Evolutionary conservation across 2,888 invertebrate species (phyloP), one percentile per base, ranked within the genome.

Genomic region (Fragum fragum): DNA sequence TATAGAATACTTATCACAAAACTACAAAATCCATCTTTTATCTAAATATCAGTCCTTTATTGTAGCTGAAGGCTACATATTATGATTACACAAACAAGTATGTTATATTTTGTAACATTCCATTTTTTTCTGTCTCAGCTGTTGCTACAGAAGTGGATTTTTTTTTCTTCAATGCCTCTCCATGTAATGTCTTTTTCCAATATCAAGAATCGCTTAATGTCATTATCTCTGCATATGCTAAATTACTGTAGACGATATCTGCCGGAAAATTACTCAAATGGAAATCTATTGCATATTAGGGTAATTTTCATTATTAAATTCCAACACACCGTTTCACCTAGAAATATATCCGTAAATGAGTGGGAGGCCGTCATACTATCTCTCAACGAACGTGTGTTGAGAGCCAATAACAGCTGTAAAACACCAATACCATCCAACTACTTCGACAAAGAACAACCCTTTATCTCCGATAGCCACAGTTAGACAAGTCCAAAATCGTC

Each of bases 321-420:
- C 47, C 47, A 47, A 47, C 47, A 47, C 47, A 47, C 47, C 47
- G 47, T 47, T 47, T 18, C 47, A 47, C 47, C 5, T 14, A 47
- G 47, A 47, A 47, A 47, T 47, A 47, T 47, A 47, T 47, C 47
- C 47, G n/a, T n/a, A 47, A 47, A 47, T 47, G 47, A 47, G 47
- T 47, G 47, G 47, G 47, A 47, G 47, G 14, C 14, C 47, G 18
- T 47, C 47, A n/a, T 36, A 9, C 32, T 36, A 36, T 36, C 32
- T 36, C 32, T 36, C 5, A 36, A 36, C 47, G 47, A 9, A 47
- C 47, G 39, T 47, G 47, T 47, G n/a, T 47, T 47, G 7, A 9
- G 7, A 5, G 47, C 47, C 47, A 16, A 47, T 47, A 47, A 47
- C 47, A 47, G 14, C 47, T 47, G 47, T 47, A 47, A 47, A 47